These are phyloP conservation scores for Spilogale gracilis DNA, from an alignment of 2,113 vertebrate species.

Conservation along the genomic window DNA sequence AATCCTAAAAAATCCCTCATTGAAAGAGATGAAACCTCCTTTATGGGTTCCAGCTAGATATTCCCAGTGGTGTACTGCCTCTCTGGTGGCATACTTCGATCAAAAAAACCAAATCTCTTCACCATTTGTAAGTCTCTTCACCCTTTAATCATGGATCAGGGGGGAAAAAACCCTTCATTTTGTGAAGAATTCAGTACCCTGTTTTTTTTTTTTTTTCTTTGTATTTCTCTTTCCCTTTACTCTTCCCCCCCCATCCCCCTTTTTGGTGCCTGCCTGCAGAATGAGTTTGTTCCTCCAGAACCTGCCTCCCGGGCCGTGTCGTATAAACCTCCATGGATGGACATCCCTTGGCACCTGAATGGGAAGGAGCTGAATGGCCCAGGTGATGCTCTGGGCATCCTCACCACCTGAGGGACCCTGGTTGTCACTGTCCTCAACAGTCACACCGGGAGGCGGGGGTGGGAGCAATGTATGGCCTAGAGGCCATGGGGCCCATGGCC, in stretches of 20 bases:
- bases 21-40: neutral
- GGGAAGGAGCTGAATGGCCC: slow-evolving; percentile 87
- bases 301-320: slow-evolving; percentile 90
- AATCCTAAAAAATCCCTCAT: neutral
- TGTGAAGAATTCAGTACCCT: slow-evolving; percentile 67
- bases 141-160: slow-evolving; percentile 45
- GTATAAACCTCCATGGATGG: slow-evolving; percentile 88
- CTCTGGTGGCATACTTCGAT: slow-evolving; percentile 41
- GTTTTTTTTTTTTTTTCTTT: slow-evolving; percentile 61
- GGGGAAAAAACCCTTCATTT: slow-evolving; percentile 62
- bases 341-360: slow-evolving; percentile 92
- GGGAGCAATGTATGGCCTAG: slow-evolving; percentile 94
- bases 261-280: neutral
- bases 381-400: slow-evolving; percentile 86
- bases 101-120: slow-evolving; percentile 68
- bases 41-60: neutral
- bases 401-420: slow-evolving; percentile 87
- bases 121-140: slow-evolving; percentile 64
- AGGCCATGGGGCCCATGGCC: slow-evolving; percentile 90
- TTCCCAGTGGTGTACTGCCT: neutral
- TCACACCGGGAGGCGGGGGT: slow-evolving; percentile 91
- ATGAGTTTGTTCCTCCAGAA: slow-evolving; percentile 89
- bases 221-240: neutral
- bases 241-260: too few relatives aligned
- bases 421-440: slow-evolving; percentile 90